Base-by-base conservation (phyloP, 2,888 invertebrate species). In the Stenchaetothrips biformis region DNA sequence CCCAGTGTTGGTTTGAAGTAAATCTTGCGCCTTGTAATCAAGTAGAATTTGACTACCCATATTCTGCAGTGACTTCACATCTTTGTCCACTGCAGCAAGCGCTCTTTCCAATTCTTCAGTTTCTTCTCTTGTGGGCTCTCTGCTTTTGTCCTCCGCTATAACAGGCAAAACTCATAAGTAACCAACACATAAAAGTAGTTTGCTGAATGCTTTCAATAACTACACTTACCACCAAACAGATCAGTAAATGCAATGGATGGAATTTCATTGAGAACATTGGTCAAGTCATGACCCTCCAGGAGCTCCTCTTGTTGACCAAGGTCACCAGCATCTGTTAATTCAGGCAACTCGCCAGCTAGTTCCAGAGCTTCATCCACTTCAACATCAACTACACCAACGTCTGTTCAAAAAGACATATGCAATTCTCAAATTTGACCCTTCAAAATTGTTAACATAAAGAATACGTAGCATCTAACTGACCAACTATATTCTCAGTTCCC, bases 71-170 rank as follows among this genome's bases (percentile, higher is more conserved):
- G 92, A 92, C 86, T 92, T 91, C 27, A 92, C 91, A 85, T 92
- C 92, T 85, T 92, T 92, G 85, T 93, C 93, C 78, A 93, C 94
- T 79, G 92, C 92, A 83, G 93, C 93, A 82, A 96, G 87, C 11
- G 95, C 96, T 81, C 95, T 92, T 85, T 96, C 95, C 84, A 96
- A 87, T 86, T 96, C 96, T 83, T 96, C 95, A 59, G 95, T 93
- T 87, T 96, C 96, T 85, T 48, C 78, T 78, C 49, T 78, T 27
- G 49, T 78, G 1, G 48, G 67, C 25, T 74, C 67, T 25, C 11
- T 21, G 25, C 25, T 25, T 74, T 74, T 74, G 25, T 74, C 67
- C 25, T 74, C 59, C 16, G 59, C 37, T 37, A 37, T 37, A 37
- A 67, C 1, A 67, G 21, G 21, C 3, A 67, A 67, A 67, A 67